These are phyloP conservation scores for Limnephilus rhombicus DNA, from an alignment of 2,888 invertebrate species.

Conservation along the genomic window DNA sequence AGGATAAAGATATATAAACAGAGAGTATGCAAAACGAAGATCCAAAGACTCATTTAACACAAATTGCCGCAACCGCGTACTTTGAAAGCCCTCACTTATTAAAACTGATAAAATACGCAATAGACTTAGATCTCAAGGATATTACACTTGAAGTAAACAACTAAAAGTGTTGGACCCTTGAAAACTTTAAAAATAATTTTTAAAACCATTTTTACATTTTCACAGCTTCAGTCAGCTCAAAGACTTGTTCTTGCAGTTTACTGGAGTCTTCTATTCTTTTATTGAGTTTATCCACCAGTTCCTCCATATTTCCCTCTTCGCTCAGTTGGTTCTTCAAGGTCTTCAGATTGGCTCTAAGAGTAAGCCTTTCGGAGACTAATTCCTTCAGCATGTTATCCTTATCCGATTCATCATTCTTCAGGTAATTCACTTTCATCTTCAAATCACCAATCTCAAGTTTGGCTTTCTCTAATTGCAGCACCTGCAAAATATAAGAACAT, in stretches of 20 bases:
- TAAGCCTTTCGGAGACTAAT: slow-evolving; percentile 74
- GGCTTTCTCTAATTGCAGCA: slow-evolving; percentile 76
- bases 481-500: slow-evolving; percentile 68
- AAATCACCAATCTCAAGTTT: slow-evolving; percentile 76
- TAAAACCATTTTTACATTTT: slow-evolving; percentile 70
- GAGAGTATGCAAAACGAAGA: no score
- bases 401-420: slow-evolving; percentile 53
- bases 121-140: neutral
- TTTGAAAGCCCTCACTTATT: no score
- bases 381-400: slow-evolving; percentile 67
- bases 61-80: no score
- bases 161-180: neutral
- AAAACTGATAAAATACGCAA: no score
- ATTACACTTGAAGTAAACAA: neutral
- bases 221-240: slow-evolving; percentile 73
- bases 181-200: neutral
- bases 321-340: slow-evolving; percentile 70
- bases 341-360: slow-evolving; percentile 65
- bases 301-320: slow-evolving; percentile 73
- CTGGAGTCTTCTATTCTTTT: slow-evolving; percentile 74
- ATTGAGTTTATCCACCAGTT: slow-evolving; percentile 74
- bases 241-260: slow-evolving; percentile 75
- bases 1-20: no score
- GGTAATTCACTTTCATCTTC: slow-evolving; percentile 63
- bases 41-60: no score